Conservation (phyloP, 2,113 vertebrate genomes). For the Lampris incognitus region DNA sequence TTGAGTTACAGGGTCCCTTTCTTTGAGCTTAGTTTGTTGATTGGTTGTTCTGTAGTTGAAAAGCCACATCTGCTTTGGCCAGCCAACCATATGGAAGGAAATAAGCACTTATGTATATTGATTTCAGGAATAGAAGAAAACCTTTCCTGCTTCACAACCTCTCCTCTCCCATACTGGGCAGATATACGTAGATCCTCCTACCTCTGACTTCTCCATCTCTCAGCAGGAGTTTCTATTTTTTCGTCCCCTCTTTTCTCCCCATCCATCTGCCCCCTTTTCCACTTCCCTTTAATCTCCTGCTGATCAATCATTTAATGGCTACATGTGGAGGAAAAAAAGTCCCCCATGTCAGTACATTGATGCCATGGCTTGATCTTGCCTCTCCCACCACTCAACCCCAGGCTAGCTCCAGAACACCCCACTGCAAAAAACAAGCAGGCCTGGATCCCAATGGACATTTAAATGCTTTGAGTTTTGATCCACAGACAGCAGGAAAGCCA, state of each 20-base stretch:
- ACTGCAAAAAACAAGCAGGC: neutral
- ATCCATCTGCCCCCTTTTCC: slow-evolving; percentile 29
- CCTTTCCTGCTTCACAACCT: slow-evolving; percentile 30
- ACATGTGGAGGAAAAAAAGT: slow-evolving; percentile 3
- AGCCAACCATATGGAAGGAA: slow-evolving; percentile 4
- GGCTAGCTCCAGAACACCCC: neutral
- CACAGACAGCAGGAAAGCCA: neutral
- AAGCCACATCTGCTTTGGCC: slow-evolving; percentile 22
- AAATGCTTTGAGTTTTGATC: slow-evolving; percentile 29
- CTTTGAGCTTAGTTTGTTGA: neutral
- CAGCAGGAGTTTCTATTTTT: slow-evolving; percentile 41
- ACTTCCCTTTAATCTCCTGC: slow-evolving; percentile 39
- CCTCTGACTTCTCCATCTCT: slow-evolving; percentile 42
- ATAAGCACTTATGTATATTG: neutral
- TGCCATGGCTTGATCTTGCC: slow-evolving; percentile 26
- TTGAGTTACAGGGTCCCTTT: slow-evolving; percentile 2
- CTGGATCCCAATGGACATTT: slow-evolving; percentile 11
- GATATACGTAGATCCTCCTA: slow-evolving; percentile 44
- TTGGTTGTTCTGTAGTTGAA: slow-evolving; percentile 28
- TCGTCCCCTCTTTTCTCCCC: slow-evolving; percentile 3
- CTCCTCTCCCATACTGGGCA: slow-evolving; percentile 23
- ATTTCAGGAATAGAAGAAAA: slow-evolving; percentile 29
- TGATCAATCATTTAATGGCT: slow-evolving; percentile 8
- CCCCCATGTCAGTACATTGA: slow-evolving; percentile 39
- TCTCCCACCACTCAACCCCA: neutral